These are phyloP conservation scores for Achatina immaculata DNA, from an alignment of 1,140 invertebrate genomes.

Conservation along the genomic window DNA sequence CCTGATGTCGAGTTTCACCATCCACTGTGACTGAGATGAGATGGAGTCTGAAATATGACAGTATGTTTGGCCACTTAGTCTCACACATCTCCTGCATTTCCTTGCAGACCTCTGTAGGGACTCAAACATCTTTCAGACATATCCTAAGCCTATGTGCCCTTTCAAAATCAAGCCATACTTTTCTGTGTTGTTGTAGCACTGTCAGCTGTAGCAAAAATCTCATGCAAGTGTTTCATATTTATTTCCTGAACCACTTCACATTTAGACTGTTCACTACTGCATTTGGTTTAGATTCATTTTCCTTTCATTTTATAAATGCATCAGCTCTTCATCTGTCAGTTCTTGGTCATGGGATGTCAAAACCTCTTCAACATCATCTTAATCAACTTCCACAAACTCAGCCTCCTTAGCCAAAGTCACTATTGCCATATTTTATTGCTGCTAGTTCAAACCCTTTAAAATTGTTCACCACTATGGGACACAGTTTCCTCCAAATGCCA, in stretches of 20 bases:
- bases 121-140: too few relatives aligned
- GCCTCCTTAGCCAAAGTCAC: slow-evolving; percentile 2
- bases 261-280: neutral
- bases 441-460: too few relatives aligned
- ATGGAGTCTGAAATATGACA: too few relatives aligned
- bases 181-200: neutral
- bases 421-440: neutral
- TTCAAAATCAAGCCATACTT: neutral
- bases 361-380: slow-evolving; percentile 28
- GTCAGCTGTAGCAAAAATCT: neutral
- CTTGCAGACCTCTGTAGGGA: neutral
- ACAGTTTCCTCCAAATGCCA: neutral
- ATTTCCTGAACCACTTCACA: neutral
- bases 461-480: neutral
- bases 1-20: too few relatives aligned
- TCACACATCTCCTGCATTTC: too few relatives aligned
- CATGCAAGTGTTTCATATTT: neutral
- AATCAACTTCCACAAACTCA: slow-evolving; percentile 8
- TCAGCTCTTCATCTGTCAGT: slow-evolving; percentile 3
- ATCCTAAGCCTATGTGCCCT: neutral
- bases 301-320: neutral
- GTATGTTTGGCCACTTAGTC: too few relatives aligned
- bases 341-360: neutral
- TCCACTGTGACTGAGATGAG: too few relatives aligned
- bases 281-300: neutral